Evolutionary conservation across 2,888 invertebrate species (phyloP), one percentile per base, ranked within the genome.

Genomic region (Euplagia quadripunctaria): DNA sequence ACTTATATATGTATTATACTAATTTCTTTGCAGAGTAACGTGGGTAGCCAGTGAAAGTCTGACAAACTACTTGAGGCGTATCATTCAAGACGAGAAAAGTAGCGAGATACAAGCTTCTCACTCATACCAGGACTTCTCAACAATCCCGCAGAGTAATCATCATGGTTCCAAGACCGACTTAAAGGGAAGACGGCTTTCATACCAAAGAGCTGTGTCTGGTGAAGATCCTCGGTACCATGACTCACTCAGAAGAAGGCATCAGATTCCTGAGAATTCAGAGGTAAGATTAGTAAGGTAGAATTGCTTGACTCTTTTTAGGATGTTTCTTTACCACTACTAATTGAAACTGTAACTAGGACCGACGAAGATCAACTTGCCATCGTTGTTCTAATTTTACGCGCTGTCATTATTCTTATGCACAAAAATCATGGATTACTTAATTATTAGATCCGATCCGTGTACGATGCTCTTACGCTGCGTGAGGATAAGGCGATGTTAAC

Each of bases 11-110:
- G 31, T 31, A 31, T 31, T 31, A 31, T 31, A 20, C 14, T 61
- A 64, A n/a, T 31, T 31, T 65, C 11, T 58, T 90, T 91, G 41
- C 89, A 96, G 95, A 82, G 94, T 94, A 0, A 93, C 95, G 1
- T 96, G 95, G 95, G 82, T 95, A 31, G 95, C 93, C 0, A 96
- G 94, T 73, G 95, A 96, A 78, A 92, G 93, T 0, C 76, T 94
- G 9, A 92, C 93, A 0, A 93, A 95, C 74, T 95, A 94, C 85
- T 89, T 95, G 49, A 89, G 92, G 9, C 90, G 94, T 0, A 84
- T 93, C 42, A 93, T 90, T 9, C 94, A 93, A 83, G 94, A 94
- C 31, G 95, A 95, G 72, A 91, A 91, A 42, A 86, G 77, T 17
- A 86, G 82, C 42, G 92, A 94, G 58, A 83, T 91, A 43, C 88